Evolutionary conservation across 1,140 invertebrate genomes (phyloP).

Genomic region (Daktulosphaira vitifoliae): DNA sequence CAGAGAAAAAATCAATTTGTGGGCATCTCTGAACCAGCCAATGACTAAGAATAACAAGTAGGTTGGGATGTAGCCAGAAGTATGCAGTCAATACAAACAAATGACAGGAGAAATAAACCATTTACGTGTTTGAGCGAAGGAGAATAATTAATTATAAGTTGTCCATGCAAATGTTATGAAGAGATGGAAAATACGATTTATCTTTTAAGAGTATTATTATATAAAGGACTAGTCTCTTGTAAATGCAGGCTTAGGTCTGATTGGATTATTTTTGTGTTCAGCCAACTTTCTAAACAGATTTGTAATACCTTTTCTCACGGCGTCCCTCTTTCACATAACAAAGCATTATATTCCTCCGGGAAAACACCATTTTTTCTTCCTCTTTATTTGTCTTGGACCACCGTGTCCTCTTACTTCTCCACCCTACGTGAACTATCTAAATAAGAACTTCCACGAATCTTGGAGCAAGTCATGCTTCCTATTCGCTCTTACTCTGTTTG

Average conservation of each 20-base stretch:
- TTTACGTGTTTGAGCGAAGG: too few species aligned
- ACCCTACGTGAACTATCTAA: background rate
- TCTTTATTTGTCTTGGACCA: conserved; percentile 10
- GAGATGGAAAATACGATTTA: too few species aligned
- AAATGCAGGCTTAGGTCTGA: conserved; percentile 8
- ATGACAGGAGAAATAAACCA: too few species aligned
- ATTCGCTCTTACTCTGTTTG: conserved; percentile 1
- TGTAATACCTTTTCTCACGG: background rate
- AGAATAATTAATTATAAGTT: too few species aligned
- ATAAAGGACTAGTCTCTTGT: background rate
- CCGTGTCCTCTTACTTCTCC: background rate
- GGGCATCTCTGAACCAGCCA: too few species aligned
- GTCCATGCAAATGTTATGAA: too few species aligned
- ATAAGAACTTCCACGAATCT: background rate
- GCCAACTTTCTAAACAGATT: conserved; percentile 30
- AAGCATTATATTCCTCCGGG: conserved; percentile 11
- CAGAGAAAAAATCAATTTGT: too few species aligned
- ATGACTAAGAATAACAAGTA: too few species aligned
- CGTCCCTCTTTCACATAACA: background rate
- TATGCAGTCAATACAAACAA: too few species aligned
- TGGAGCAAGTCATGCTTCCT: background rate
- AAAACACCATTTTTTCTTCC: conserved; percentile 1
- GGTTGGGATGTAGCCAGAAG: too few species aligned
- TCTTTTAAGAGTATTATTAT: too few species aligned
- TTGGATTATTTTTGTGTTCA: conserved; percentile 24